These are phyloP conservation scores for Poeciliopsis turrubarensis DNA, from an alignment of 2,113 vertebrate genomes.

Conservation along the genomic window DNA sequence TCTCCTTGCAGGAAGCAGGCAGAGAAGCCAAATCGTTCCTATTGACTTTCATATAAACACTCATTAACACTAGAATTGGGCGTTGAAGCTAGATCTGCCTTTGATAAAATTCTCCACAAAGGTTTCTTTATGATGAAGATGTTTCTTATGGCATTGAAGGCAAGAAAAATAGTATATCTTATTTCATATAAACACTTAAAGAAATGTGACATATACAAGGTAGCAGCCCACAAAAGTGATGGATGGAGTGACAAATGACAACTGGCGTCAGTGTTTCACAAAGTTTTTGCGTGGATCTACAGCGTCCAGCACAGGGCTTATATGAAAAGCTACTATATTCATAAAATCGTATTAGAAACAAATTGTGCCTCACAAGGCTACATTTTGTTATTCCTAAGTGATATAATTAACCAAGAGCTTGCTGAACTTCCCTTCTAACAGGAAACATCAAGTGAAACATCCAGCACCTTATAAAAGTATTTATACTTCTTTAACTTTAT, in stretches of 20 bases:
- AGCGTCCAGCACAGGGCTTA: not conserved
- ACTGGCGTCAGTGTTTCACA: not conserved
- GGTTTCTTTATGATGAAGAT: not conserved
- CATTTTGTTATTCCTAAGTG: not conserved
- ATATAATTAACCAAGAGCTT: not conserved
- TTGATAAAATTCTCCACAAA: not conserved
- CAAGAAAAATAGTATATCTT: not conserved
- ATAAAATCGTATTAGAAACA: not conserved
- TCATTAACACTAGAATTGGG: not conserved
- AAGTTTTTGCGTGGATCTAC: not conserved
- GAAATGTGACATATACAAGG: constrained; percentile 4
- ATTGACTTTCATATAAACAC: not conserved
- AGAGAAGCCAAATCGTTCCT: not conserved
- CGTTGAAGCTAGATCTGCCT: not conserved
- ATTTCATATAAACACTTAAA: not conserved
- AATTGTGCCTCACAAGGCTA: not conserved
- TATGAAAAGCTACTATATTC: not conserved
- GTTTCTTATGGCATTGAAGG: not conserved
- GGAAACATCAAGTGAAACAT: not conserved
- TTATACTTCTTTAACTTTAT: too few species aligned
- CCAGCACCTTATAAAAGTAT: not conserved
- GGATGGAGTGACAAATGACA: constrained; percentile 12
- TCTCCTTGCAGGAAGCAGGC: not conserved
- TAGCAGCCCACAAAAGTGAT: constrained; percentile 17
- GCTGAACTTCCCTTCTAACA: not conserved